phyloP scores from a whole-genome alignment of 2,113 vertebrate genomes.

The Sorex fumeus region DNA sequence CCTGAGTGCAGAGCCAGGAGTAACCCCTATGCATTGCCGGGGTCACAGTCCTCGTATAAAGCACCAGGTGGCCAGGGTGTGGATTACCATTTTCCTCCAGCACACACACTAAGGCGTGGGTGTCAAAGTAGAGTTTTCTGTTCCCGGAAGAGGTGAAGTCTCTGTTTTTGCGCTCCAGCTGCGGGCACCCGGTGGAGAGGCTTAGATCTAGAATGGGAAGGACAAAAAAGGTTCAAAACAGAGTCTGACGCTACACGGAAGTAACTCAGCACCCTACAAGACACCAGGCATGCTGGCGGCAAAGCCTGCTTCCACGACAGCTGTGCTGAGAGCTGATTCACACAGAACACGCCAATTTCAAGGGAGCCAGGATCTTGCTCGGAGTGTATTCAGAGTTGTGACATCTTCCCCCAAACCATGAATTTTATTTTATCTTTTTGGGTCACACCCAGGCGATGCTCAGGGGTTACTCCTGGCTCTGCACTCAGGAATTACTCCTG shows the following conservation, averaged over 20 bases:
- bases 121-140: conserved; percentile 94
- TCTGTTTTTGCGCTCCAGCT: conserved; percentile 87
- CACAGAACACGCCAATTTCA: no score
- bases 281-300: background rate
- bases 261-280: background rate
- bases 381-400: no score
- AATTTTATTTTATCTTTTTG: no score
- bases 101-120: conserved; percentile 94
- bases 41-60: rapidly evolving
- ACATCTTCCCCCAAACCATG: no score
- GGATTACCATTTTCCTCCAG: conserved; percentile 95
- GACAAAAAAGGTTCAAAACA: background rate
- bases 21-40: no score
- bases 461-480: no score
- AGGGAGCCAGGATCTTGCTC: no score
- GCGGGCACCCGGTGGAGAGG: conserved; percentile 83
- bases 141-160: conserved; percentile 86
- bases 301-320: background rate
- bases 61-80: background rate
- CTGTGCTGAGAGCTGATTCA: background rate
- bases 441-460: no score
- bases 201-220: conserved; percentile 87
- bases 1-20: no score
- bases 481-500: no score
- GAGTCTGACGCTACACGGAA: background rate